Evolutionary conservation across 2,113 vertebrate species (phyloP).

Genomic region (Nesoenas mayeri): DNA sequence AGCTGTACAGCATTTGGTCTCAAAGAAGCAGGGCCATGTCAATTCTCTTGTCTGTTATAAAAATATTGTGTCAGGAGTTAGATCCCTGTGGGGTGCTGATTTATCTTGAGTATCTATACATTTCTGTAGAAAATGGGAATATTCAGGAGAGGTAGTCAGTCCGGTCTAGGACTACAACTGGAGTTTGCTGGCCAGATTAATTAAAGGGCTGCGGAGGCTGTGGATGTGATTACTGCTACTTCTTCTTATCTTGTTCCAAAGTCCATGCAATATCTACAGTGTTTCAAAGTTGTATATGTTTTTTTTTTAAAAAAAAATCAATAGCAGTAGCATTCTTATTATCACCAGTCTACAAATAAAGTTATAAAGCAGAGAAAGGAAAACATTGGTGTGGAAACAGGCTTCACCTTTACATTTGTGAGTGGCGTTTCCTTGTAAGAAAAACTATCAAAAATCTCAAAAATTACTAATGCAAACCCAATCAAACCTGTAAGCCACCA

Average conservation of each 20-base stretch:
- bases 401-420: rapidly evolving
- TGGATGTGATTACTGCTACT: background rate
- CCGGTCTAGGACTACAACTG: background rate
- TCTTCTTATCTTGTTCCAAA: slow-evolving; percentile 46
- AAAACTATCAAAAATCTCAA: background rate
- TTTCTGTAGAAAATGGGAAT: background rate
- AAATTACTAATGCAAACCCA: background rate
- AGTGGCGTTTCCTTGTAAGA: background rate
- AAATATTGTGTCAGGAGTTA: background rate
- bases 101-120: background rate
- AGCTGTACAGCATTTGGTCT: background rate
- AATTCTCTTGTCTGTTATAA: background rate
- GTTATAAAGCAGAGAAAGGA: background rate
- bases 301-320: background rate
- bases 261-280: slow-evolving; percentile 24
- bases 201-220: background rate
- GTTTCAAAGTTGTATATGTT: background rate
- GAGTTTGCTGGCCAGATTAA: background rate
- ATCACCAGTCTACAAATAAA: slow-evolving; percentile 33
- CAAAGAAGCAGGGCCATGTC: background rate
- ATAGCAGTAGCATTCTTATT: slow-evolving; percentile 33
- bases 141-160: background rate
- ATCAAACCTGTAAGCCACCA: background rate
- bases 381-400: background rate
- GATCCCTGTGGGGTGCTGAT: background rate